Base-by-base conservation (phyloP, 2,888 invertebrate genomes). In the Ornithoptera alexandrae region DNA sequence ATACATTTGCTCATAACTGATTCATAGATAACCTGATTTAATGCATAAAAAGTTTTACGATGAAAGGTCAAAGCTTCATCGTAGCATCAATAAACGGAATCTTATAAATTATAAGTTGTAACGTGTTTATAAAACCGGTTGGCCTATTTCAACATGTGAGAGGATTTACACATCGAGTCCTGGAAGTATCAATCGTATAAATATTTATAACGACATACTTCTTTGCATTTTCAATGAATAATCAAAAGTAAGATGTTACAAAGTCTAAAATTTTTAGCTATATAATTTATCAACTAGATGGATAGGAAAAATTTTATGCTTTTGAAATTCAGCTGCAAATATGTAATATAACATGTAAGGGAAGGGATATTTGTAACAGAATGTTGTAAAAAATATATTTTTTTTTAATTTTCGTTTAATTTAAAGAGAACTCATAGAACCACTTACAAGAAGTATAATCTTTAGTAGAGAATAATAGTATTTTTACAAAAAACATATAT, bases 61-160 rank as follows among this genome's bases (percentile, higher is more conserved):
- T 65, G 53, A 65, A 69, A 69, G 64, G 68, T 65, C 68, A 69
- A 60, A 65, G 68, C 56, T 69, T 60, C 60, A 65, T 56, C 68
- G 65, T 56, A 65, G 50, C 68, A 65, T 61, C 64, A 60, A 63
- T 68, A 68, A 68, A 68, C 62, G 50, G 68, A 59, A 61, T 69
- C 68, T 69, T 39, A 61, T 65, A 65, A 69, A 8, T 69, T 69
- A 69, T 59, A 60, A 61, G 36, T 53, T 53, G 24, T 60, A 69
- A 69, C 60, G 59, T 58, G 68, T 69, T 68, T 68, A 50, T 63
- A 56, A 56, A 65, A 69, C 68, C 64, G 60, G 68, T 65, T 42
- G 22, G 60, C 60, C 53, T 69, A 65, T 69, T 69, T 69, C 64
- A 61, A 64, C 68, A 64, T 53, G 63, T 60, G 58, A 58, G 63